These are phyloP conservation scores for Melanaphis sacchari DNA, from an alignment of 1,140 invertebrate species.

Conservation along the genomic window DNA sequence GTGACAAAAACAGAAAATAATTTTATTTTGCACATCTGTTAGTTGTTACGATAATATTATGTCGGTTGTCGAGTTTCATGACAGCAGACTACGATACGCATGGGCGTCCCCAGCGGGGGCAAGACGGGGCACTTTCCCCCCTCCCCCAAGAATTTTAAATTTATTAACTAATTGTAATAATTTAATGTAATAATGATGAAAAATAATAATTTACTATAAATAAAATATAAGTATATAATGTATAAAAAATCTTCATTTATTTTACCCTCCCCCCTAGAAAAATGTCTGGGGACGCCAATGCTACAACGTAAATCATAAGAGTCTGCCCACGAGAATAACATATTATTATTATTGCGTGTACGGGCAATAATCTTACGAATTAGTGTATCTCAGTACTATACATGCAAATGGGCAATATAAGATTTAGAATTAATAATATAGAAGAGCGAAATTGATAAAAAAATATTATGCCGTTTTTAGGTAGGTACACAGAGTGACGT, in stretches of 20 bases:
- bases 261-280: no score
- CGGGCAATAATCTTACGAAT: not conserved
- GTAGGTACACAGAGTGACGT: not conserved
- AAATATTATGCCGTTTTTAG: not conserved
- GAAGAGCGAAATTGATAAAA: not conserved
- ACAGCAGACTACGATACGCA: not conserved
- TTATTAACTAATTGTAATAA: no score
- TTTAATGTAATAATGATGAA: no score
- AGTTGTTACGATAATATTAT: no score
- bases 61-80: not conserved
- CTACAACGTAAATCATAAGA: not conserved
- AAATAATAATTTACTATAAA: no score
- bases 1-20: not conserved
- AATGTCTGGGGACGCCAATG: no score
- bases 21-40: not conserved
- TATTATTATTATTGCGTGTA: no score
- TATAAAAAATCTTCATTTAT: no score
- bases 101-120: no score
- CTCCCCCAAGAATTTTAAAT: no score
- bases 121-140: no score
- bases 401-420: not conserved
- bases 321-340: not conserved
- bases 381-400: not conserved
- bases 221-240: no score
- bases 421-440: not conserved